Percentiles rank a stretch among this genome's conserved stretches.
phyloP scores from a whole-genome alignment of 2,797 vertebrate species.

The Neostethus bicornis region DNA sequence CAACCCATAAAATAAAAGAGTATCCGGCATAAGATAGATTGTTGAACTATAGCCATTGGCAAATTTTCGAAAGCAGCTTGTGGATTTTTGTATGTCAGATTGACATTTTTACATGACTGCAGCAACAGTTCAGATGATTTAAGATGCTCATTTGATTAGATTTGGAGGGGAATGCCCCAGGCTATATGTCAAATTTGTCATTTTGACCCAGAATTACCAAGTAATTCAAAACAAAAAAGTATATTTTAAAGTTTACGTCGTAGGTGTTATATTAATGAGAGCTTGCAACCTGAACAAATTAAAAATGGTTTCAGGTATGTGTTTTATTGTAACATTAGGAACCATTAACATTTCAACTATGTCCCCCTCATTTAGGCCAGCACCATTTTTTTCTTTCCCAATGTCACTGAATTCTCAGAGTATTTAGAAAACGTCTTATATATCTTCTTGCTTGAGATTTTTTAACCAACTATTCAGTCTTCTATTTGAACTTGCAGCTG shows the following conservation, averaged over 20 bases:
- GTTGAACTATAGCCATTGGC: constrained; percentile 22
- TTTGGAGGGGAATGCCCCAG: constrained; percentile 14
- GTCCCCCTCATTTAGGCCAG: constrained; percentile 14
- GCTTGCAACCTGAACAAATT: not conserved
- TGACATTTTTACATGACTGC: constrained; percentile 38
- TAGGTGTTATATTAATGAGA: constrained; percentile 12
- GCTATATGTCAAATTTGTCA: constrained; percentile 26
- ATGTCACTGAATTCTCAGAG: constrained; percentile 26
- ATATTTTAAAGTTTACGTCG: constrained; percentile 28
- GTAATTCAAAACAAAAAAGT: constrained; percentile 46
- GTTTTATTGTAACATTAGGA: constrained; percentile 4
- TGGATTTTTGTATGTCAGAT: constrained; percentile 47
- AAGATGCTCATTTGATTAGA: constrained; percentile 17
- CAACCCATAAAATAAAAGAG: no score
- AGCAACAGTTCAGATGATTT: constrained; percentile 39
- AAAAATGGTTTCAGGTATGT: constrained; percentile 9
- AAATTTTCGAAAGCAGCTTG: constrained; percentile 23
- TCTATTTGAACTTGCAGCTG: constrained; percentile 46
- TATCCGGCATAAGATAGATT: not conserved
- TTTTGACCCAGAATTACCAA: constrained; percentile 38
- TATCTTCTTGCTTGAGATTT: constrained; percentile 39
- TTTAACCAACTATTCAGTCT: constrained; percentile 37
- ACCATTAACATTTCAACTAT: constrained; percentile 19
- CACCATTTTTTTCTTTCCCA: constrained; percentile 10
- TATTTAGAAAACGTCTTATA: constrained; percentile 22